Base-by-base conservation (phyloP, 35 echinoderm and acorn worm species). In the Ptychodera flava region DNA sequence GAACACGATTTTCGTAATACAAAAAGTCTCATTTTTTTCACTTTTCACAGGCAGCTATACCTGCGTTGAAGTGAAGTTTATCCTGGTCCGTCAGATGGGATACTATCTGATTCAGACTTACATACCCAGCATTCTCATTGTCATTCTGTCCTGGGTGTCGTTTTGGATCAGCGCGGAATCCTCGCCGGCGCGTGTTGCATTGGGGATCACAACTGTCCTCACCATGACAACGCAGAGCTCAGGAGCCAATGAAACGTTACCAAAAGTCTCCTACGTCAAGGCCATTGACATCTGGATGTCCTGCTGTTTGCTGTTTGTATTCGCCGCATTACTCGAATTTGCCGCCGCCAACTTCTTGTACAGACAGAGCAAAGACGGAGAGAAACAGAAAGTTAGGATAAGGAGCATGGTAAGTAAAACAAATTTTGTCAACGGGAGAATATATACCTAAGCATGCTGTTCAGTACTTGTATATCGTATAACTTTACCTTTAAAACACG, bases 191-290 rank as follows among this genome's bases (percentile, higher is more conserved):
- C 76, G 85, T 12, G 85, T 86, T 14, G 78, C 85, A 34, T 76
- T 86, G 16, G 85, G 85, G 0, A 86, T 86, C 85, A 86, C 85
- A 16, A 86, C 85, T 1, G 85, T 86, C 1, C 76, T 86, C 38
- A 86, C 85, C 29, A 31, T 86, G 85, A 86, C 85, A 78, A 86
- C 85, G 15, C 78, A 94, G 29, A 92, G 95, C 1, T 94, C 90
- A 89, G 91, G 86, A 52, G 91, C 92, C 0, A 79, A 90, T 16
- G 87, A 92, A 16, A 87, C 91, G 32, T 87, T 97, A n/a, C 95
- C 95, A 0, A 94, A 97, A 87, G 95, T 97, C 0, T 86, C 90
- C 81, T 97, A 97, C 34, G 92, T 92, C 1, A 97, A 97, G 33
- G 95, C 95, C 28, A 94, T 97, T 1, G 95, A 97, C 37, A 91